These are phyloP conservation scores for Drosophila conformis DNA, from an alignment of 2,888 invertebrate genomes.

Conservation along the genomic window DNA sequence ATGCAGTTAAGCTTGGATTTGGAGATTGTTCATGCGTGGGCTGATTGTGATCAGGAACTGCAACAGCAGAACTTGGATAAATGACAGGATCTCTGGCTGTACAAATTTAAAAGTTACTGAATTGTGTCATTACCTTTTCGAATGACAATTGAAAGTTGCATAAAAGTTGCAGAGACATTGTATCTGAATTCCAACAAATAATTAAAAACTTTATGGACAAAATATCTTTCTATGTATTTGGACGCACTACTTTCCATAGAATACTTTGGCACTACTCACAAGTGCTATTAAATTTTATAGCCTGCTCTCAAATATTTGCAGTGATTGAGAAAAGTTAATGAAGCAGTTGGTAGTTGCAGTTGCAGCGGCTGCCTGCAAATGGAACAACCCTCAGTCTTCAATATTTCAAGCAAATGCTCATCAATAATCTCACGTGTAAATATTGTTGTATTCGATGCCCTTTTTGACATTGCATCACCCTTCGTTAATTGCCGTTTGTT, in stretches of 20 bases:
- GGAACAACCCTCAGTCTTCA: constrained; percentile 3
- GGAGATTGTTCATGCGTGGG: constrained; percentile 52
- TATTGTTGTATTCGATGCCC: constrained; percentile 40
- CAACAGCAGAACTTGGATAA: neutral
- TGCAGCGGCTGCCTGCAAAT: constrained; percentile 15
- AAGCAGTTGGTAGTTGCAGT: constrained; percentile 45
- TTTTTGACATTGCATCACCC: constrained; percentile 51
- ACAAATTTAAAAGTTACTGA: neutral
- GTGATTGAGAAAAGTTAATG: constrained; percentile 58
- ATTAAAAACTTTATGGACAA: neutral
- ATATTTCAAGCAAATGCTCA: constrained; percentile 38
- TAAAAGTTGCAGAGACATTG: neutral
- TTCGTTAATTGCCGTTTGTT: constrained; percentile 77
- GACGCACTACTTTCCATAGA: neutral
- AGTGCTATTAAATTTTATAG: neutral
- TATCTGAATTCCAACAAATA: neutral
- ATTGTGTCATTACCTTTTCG: neutral
- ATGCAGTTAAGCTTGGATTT: constrained; percentile 24
- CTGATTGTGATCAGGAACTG: constrained; percentile 51
- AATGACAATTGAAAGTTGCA: neutral
- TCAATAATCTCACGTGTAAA: constrained; percentile 70
- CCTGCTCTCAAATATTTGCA: constrained; percentile 21
- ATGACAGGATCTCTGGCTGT: neutral
- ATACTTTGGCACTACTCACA: neutral
- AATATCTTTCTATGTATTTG: neutral